phyloP scores from a whole-genome alignment of 2,797 vertebrate genomes.

The Sandelia bainsii region DNA sequence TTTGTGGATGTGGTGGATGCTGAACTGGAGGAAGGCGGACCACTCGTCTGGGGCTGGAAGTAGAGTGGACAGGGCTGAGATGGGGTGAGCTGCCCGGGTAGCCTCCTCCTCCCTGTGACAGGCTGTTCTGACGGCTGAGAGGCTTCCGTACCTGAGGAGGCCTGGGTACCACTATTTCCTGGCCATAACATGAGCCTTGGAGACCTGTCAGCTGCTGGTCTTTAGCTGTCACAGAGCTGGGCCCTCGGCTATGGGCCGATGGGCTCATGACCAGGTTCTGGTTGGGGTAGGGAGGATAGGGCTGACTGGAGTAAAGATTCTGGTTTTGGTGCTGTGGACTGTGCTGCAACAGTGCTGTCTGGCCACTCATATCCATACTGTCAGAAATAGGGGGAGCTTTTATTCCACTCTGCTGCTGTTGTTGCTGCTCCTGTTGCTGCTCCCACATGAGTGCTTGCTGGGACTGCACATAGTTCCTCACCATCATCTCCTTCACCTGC shows the following conservation, averaged over 20 bases:
- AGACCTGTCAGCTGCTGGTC: slow-evolving; percentile 82
- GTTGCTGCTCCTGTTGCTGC: slow-evolving; percentile 84
- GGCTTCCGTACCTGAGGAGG: slow-evolving; percentile 87
- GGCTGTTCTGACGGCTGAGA: slow-evolving; percentile 82
- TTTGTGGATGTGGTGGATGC: slow-evolving; percentile 76
- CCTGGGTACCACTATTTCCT: slow-evolving; percentile 85
- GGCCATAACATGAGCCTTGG: slow-evolving; percentile 82
- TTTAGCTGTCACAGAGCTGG: slow-evolving; percentile 76
- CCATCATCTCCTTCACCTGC: slow-evolving; percentile 95
- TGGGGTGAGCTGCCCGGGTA: slow-evolving; percentile 84
- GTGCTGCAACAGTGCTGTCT: slow-evolving; percentile 79
- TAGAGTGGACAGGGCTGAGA: slow-evolving; percentile 82
- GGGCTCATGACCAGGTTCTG: slow-evolving; percentile 85
- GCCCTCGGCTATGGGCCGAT: slow-evolving; percentile 69
- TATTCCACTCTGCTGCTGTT: slow-evolving; percentile 70
- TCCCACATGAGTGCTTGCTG: slow-evolving; percentile 97
- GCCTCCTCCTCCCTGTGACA: slow-evolving; percentile 78
- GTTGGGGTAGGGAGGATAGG: slow-evolving; percentile 84
- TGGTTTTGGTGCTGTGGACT: slow-evolving; percentile 85
- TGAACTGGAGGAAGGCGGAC: slow-evolving; percentile 82
- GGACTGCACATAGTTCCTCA: slow-evolving; percentile 94
- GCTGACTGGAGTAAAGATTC: slow-evolving; percentile 83
- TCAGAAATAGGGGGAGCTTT: slow-evolving; percentile 72
- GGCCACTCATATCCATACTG: slow-evolving; percentile 76
- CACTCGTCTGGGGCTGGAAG: slow-evolving; percentile 78